Evolutionary conservation across 2,797 vertebrate genomes (phyloP), one percentile per base, ranked within the genome.

Genomic region (Coregonus sp.): DNA sequence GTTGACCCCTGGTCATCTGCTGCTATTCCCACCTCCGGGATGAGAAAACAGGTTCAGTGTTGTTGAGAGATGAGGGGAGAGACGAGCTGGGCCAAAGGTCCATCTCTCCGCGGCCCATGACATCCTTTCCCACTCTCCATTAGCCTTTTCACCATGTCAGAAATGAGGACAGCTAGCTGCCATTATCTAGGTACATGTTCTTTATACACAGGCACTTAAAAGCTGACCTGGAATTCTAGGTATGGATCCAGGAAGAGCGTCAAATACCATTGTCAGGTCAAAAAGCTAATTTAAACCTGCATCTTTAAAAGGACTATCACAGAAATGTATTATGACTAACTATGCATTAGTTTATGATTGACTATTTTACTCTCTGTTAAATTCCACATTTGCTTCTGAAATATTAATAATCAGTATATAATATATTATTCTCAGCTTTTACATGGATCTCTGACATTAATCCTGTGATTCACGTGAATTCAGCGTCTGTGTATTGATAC

Each of bases 1-100:
- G 81, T 86, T 94, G 93, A 93, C 92, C 92, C 84, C 73, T 70
- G 87, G 88, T 78, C 90, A 84, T 90, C 85, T 81, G 78, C 79
- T 81, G 83, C 77, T 78, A 81, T 77, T 81, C 74, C 76, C 78
- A 81, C 73, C 85, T 87, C 86, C 69, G 82, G 80, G 82, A 93
- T 90, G 88, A 89, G 87, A 92, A 90, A 92, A 91, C 82, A 84
- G 84, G 90, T 90, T 84, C 78, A 73, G 47, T 73, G 84, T 66
- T 86, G 89, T 70, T 90, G 90, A 90, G 87, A 90, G 92, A 93
- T 87, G 85, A 86, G 84, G 87, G 86, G 80, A 84, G 84, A 74
- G 82, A 75, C 71, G 75, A 86, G 86, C 73, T 70, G 79, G 77
- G 79, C 83, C 87, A 86, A 73, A 87, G 77, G 70, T 80, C 67